A percentile compares a stretch with the other conserved stretches of the same genome.
These are phyloP conservation scores for Acronicta leporina DNA, from an alignment of 2,888 invertebrate species.

Conservation along the genomic window DNA sequence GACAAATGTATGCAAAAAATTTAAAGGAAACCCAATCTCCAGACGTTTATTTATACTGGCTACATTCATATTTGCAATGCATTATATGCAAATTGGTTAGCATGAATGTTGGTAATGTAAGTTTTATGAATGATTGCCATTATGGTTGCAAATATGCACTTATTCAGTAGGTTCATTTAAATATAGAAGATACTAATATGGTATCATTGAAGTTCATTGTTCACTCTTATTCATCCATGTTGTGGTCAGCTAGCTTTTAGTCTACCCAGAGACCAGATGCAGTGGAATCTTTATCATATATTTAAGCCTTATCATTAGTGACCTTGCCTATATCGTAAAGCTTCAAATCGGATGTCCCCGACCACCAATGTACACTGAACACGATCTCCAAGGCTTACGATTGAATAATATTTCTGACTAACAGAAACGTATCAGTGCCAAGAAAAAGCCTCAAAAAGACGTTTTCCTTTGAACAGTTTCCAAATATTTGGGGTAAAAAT, in stretches of 20 bases:
- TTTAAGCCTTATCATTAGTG: too few relatives aligned
- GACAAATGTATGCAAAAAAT: not conserved
- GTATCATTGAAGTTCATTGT: too few relatives aligned
- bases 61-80: not conserved
- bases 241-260: too few relatives aligned
- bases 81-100: not conserved
- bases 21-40: not conserved
- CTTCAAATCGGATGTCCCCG: not conserved
- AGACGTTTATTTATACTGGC: conserved; percentile 3
- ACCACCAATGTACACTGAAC: not conserved
- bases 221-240: too few relatives aligned
- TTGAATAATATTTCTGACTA: not conserved
- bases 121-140: too few relatives aligned
- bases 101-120: too few relatives aligned
- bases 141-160: too few relatives aligned
- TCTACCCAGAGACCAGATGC: too few relatives aligned
- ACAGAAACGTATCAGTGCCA: conserved; percentile 9
- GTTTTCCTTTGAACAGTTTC: conserved; percentile 23
- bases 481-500: conserved; percentile 21
- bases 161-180: too few relatives aligned
- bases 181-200: too few relatives aligned
- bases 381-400: not conserved
- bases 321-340: not conserved
- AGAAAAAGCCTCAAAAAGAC: conserved; percentile 16
- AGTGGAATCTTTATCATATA: too few relatives aligned